Evolutionary conservation across 2,797 vertebrate genomes (phyloP).

Genomic region (Tokudaia muenninki): DNA sequence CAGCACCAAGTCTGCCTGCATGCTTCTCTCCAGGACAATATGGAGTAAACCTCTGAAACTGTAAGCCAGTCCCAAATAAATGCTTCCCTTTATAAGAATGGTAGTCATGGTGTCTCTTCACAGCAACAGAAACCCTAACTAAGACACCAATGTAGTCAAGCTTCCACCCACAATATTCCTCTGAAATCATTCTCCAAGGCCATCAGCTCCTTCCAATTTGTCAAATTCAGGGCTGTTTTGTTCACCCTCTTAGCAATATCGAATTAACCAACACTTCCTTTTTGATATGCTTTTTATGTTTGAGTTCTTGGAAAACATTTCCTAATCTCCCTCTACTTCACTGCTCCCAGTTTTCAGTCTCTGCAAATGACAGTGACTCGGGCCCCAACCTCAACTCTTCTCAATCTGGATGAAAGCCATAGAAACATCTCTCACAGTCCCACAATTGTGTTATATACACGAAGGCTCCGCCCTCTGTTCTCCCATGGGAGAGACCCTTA

Average conservation of each 20-base stretch:
- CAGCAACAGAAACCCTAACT: neutral
- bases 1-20: neutral
- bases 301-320: constrained; percentile 40
- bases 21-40: neutral
- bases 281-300: neutral
- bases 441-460: neutral
- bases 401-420: neutral
- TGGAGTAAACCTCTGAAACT: neutral
- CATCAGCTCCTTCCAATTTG: constrained; percentile 23
- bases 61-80: neutral
- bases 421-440: constrained; percentile 37
- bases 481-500: neutral
- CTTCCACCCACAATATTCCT: neutral
- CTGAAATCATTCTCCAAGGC: constrained; percentile 40
- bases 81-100: neutral
- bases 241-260: neutral
- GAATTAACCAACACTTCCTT: neutral
- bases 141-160: neutral
- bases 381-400: neutral
- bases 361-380: neutral
- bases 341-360: constrained; percentile 8
- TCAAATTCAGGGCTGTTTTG: constrained; percentile 35
- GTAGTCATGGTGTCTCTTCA: neutral
- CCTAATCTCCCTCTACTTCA: constrained; percentile 8
- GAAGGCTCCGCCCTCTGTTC: neutral